A percentile compares a stretch with the other conserved stretches of the same genome.
These are phyloP conservation scores for Chaetura pelagica DNA, from an alignment of 2,113 vertebrate species.

Conservation along the genomic window DNA sequence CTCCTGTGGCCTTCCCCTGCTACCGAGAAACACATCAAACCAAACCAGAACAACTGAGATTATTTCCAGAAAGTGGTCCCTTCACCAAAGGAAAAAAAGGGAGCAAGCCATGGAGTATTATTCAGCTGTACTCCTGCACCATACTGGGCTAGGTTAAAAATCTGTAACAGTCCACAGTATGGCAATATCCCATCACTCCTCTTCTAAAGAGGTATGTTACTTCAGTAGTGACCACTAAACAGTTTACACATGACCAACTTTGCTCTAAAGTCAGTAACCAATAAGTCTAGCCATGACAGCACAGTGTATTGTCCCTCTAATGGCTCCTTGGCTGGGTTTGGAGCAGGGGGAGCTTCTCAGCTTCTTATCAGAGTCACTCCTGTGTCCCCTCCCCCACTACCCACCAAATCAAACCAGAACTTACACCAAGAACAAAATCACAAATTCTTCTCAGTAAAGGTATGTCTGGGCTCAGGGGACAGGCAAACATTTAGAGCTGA, in stretches of 20 bases:
- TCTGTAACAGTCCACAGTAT: not conserved
- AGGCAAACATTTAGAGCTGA: conserved; percentile 5
- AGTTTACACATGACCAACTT: not conserved
- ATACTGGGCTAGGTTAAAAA: not conserved
- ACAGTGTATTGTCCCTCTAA: no score
- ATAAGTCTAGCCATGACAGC: not conserved
- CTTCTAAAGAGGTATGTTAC: not conserved
- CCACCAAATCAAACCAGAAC: no score
- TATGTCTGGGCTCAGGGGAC: not conserved
- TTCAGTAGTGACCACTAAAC: not conserved
- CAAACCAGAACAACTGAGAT: not conserved
- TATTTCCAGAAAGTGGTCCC: not conserved
- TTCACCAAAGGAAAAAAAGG: not conserved
- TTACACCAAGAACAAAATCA: not conserved
- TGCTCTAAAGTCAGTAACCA: not conserved
- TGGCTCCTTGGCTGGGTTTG: no score
- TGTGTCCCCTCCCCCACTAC: no score
- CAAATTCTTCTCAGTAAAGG: not conserved
- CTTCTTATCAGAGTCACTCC: no score
- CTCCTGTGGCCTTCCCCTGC: no score
- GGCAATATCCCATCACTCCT: not conserved
- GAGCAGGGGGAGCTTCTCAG: no score
- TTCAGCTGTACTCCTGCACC: not conserved
- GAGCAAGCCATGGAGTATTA: not conserved
- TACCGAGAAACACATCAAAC: no score